These are phyloP conservation scores for Antheraea pernyi DNA, from an alignment of 1,140 invertebrate genomes.

Conservation along the genomic window DNA sequence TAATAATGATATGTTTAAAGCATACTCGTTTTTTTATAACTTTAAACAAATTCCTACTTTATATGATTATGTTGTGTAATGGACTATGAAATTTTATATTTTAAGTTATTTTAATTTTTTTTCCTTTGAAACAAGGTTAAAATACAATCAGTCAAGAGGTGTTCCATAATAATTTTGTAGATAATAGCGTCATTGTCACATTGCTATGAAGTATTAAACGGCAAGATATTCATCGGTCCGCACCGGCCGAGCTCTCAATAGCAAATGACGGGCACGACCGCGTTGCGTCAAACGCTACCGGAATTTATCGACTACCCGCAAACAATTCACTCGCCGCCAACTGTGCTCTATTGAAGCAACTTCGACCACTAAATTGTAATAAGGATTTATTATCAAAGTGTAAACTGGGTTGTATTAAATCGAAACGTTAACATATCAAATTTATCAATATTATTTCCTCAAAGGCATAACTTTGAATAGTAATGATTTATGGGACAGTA, in stretches of 20 bases:
- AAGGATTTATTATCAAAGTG: constrained; percentile 21
- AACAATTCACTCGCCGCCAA: constrained; percentile 27
- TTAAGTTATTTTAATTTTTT: too few species aligned
- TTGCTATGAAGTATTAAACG: background rate
- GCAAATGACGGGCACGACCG: constrained; percentile 27
- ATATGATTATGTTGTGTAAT: too few species aligned
- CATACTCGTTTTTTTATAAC: too few species aligned
- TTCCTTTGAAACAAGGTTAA: too few species aligned
- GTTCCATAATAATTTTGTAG: background rate
- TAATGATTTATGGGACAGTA: constrained; percentile 14
- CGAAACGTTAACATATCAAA: constrained; percentile 4
- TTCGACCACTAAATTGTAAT: constrained; percentile 26
- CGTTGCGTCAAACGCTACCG: constrained; percentile 34
- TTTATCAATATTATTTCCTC: constrained; percentile 17
- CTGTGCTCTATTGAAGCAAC: constrained; percentile 28
- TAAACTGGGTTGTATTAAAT: constrained; percentile 11
- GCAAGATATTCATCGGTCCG: constrained; percentile 17
- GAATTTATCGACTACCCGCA: constrained; percentile 41
- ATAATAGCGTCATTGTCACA: background rate
- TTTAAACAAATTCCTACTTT: too few species aligned
- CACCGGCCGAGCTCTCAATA: constrained; percentile 27
- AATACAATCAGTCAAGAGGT: background rate
- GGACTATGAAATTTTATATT: too few species aligned
- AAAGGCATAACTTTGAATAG: constrained; percentile 15
- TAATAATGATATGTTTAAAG: too few species aligned